Percentiles rank a stretch among this genome's conserved stretches.
These are phyloP conservation scores for Centropristis striata DNA, from an alignment of 2,113 vertebrate genomes.

Conservation along the genomic window DNA sequence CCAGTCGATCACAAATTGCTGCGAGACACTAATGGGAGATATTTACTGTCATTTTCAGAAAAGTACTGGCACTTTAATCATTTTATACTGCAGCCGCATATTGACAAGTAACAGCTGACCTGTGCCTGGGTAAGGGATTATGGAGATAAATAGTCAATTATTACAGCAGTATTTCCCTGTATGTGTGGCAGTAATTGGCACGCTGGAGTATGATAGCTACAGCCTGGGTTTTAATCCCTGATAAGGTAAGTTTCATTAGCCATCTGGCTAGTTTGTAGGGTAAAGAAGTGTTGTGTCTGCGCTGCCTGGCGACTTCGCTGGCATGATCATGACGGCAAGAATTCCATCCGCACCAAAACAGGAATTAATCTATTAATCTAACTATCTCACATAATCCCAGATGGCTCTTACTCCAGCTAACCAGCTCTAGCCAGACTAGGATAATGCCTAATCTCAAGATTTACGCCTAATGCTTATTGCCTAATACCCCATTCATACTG, in stretches of 20 bases:
- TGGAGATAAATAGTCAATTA: conserved; percentile 80
- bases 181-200: conserved; percentile 72
- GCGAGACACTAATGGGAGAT: conserved; percentile 65
- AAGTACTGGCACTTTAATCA: conserved; percentile 69
- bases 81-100: conserved; percentile 66
- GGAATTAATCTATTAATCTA: conserved; percentile 77
- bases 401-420: conserved; percentile 70
- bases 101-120: conserved; percentile 81
- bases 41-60: conserved; percentile 76
- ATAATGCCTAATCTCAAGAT: conserved; percentile 80
- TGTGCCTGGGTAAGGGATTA: conserved; percentile 75
- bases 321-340: conserved; percentile 63
- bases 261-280: conserved; percentile 75
- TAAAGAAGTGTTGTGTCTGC: conserved; percentile 62
- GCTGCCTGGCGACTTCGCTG: conserved; percentile 50
- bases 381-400: conserved; percentile 73
- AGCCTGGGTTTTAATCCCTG: conserved; percentile 80
- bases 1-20: conserved; percentile 76
- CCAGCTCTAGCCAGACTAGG: conserved; percentile 73
- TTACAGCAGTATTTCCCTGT: conserved; percentile 68
- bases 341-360: conserved; percentile 63
- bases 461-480: conserved; percentile 71
- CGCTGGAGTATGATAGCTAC: conserved; percentile 73
- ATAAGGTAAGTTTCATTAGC: conserved; percentile 83
- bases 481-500: conserved; percentile 77